Base-by-base conservation (phyloP, 1,140 invertebrate species). In the Lethocerus indicus region DNA sequence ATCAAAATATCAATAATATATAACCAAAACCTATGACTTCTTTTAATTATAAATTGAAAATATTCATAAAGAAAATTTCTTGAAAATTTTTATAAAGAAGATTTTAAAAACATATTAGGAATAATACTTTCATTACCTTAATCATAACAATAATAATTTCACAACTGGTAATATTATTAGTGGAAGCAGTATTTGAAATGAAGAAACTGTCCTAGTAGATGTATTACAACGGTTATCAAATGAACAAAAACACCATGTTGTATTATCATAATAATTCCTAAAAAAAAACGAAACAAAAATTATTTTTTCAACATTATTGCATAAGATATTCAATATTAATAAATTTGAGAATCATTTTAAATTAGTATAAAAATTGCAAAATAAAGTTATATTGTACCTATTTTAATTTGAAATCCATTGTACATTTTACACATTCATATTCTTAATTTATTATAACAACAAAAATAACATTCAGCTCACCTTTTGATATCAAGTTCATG, bases 211-310 rank as follows among this genome's bases (percentile, higher is more conserved):
- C 5, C 9, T 2, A 1, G 25, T 27, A 20, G 42, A 27, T 18
- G 25, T 27, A 46, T 93, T 93, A 64, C 89, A 93, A 58, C 87
- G 74, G 59, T 92, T 79, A 62, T 91, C 87, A 52, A 91, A 81
- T 59, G 87, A 87, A 61, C 89, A 93, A 58, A 92, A 89, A 62
- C 89, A 92, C 74, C 81, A 93, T 16, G 76, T 82, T 18, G 82
- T 83, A 55, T 86, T 73, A 57, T 86, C 82, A 60, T 81, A 92
- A 66, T 84, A 78, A 59, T 86, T 71, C 55, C 87, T 83, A 66
- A 45, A 77, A 74, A 59, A 58, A 56, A 60, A 44, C 55, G 57
- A 53, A 53, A 58, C 35, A 24, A 48, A 35, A 32, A 25, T 26
- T 49, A 24, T 45, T 42, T 42, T 9, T 48, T 37, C 20, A 24